These are phyloP conservation scores for Polylopha cassiicola DNA, from an alignment of 2,888 invertebrate species.

Conservation along the genomic window DNA sequence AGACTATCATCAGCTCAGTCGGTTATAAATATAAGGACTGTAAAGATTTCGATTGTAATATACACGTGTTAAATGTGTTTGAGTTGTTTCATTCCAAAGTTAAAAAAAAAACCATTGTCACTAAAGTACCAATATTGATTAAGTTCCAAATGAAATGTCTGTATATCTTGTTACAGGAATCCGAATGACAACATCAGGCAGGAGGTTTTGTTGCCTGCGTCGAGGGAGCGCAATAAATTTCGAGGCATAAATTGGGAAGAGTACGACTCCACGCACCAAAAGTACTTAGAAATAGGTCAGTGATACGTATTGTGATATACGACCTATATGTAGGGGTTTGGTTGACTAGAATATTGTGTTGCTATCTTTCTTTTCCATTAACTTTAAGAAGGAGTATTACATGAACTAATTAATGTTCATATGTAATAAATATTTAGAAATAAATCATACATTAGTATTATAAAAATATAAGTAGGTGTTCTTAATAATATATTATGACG, in stretches of 20 bases:
- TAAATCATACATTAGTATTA: no score
- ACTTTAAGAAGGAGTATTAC: conserved; percentile 12
- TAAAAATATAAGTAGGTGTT: no score
- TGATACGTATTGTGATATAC: conserved; percentile 23
- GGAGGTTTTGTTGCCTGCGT: conserved; percentile 85
- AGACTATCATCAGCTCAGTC: no score
- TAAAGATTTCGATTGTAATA: no score
- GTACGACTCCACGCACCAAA: conserved; percentile 94
- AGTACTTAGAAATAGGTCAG: conserved; percentile 95
- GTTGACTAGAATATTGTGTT: conserved; percentile 12
- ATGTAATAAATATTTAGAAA: conserved; percentile 9
- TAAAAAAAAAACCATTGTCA: no score
- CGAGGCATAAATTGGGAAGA: conserved; percentile 92
- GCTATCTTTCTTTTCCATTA: conserved; percentile 14
- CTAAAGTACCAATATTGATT: no score
- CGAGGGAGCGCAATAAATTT: conserved; percentile 90
- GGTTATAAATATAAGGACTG: no score
- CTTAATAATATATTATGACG: no score
- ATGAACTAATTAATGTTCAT: conserved; percentile 16
- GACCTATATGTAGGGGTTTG: conserved; percentile 11
- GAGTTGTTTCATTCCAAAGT: no score
- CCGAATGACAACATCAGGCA: conserved; percentile 90
- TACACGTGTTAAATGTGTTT: no score
- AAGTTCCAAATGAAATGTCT: neutral
- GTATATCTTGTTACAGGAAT: conserved; percentile 76